Evolutionary conservation across 2,797 vertebrate genomes (phyloP).

Genomic region (Platyrinchus mystaceus): DNA sequence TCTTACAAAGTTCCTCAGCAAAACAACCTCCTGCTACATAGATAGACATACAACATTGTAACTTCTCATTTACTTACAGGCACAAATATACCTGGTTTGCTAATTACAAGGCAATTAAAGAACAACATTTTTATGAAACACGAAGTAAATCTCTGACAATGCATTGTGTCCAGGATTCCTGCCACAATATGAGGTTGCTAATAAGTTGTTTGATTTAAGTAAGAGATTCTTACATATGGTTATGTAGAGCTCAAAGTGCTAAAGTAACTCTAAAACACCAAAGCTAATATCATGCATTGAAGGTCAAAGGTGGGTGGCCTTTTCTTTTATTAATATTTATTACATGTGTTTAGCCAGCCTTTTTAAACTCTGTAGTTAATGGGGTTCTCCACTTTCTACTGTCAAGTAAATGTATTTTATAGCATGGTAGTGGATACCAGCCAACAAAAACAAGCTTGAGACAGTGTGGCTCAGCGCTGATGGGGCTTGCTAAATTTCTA

Average conservation of each 20-base stretch:
- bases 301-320: conserved; percentile 74
- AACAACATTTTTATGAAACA: neutral
- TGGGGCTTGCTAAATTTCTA: conserved; percentile 50
- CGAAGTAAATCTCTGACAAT: neutral
- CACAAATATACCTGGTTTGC: neutral
- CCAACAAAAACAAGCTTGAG: conserved; percentile 75
- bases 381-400: conserved; percentile 68
- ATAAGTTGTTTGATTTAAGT: neutral
- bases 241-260: conserved; percentile 32
- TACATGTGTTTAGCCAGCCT: conserved; percentile 71
- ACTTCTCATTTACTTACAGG: neutral
- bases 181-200: neutral
- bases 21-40: neutral
- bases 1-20: neutral
- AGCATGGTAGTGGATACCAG: conserved; percentile 69
- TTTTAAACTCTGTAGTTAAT: conserved; percentile 72
- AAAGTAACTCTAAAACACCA: conserved; percentile 43
- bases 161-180: neutral
- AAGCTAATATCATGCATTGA: conserved; percentile 45
- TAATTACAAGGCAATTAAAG: neutral
- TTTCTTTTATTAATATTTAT: conserved; percentile 76
- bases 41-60: neutral
- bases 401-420: conserved; percentile 75
- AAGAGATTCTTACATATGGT: conserved; percentile 16
- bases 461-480: conserved; percentile 22